A percentile compares a stretch with the other conserved stretches of the same genome.
Evolutionary conservation across 2,113 vertebrate species (phyloP).

Genomic region (Neogale vison): DNA sequence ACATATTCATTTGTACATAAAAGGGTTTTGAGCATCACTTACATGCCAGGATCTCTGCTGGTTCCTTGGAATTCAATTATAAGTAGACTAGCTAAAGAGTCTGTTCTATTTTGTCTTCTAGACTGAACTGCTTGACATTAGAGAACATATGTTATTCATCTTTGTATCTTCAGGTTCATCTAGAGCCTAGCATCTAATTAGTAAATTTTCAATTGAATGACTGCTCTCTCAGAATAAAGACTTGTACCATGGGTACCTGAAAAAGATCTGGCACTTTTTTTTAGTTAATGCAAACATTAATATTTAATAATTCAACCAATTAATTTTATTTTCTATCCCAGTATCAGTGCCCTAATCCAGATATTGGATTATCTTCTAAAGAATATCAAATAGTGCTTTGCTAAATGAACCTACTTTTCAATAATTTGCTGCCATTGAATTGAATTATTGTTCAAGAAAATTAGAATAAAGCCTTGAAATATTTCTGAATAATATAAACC

Average conservation of each 20-base stretch:
- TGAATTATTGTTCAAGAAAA: not conserved
- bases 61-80: constrained; percentile 28
- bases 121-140: not conserved
- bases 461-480: constrained; percentile 13
- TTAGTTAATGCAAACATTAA: constrained; percentile 29
- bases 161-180: not conserved
- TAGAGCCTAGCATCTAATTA: not conserved
- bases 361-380: constrained; percentile 41
- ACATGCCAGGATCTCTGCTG: not conserved
- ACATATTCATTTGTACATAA: constrained; percentile 53
- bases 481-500: not conserved
- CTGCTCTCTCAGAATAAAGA: not conserved
- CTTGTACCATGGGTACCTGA: not conserved
- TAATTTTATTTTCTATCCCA: not conserved
- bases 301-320: not conserved
- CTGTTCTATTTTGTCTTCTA: constrained; percentile 11
- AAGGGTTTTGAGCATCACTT: not conserved
- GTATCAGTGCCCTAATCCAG: not conserved
- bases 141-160: not conserved
- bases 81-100: not conserved
- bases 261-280: not conserved
- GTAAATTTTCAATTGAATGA: not conserved
- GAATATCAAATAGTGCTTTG: not conserved
- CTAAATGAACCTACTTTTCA: constrained; percentile 15
- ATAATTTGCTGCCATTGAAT: not conserved